phyloP scores from a whole-genome alignment of 30 jellyfish, hydroid and myxozoan genomes.

The Calvadosia cruxmelitensis region DNA sequence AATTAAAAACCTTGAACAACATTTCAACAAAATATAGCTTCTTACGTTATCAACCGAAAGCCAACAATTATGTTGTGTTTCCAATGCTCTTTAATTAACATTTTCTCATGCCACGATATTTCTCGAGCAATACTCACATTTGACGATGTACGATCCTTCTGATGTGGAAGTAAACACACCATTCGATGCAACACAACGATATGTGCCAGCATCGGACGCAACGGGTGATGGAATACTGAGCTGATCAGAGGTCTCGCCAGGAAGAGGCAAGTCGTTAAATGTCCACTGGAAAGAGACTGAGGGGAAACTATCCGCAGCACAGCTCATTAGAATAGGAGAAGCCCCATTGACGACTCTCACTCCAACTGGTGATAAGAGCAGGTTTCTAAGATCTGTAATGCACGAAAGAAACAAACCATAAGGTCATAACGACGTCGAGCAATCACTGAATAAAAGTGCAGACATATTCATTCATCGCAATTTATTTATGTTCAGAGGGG shows the following conservation, averaged over 20 bases:
- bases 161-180: not conserved
- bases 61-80: too few species aligned
- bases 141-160: not conserved
- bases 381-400: too few species aligned
- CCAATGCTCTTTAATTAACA: too few species aligned
- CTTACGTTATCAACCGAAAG: too few species aligned
- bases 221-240: not conserved
- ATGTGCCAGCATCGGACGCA: not conserved
- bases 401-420: too few species aligned
- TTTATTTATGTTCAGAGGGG: too few species aligned
- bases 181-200: not conserved
- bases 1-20: too few species aligned
- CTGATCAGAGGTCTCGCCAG: not conserved
- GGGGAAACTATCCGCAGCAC: not conserved
- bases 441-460: too few species aligned
- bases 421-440: too few species aligned
- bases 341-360: not conserved
- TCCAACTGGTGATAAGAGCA: not conserved
- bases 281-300: not conserved
- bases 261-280: not conserved
- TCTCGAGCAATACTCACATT: not conserved
- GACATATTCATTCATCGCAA: too few species aligned
- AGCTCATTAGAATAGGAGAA: not conserved
- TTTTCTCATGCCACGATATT: too few species aligned
- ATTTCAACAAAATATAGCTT: too few species aligned